Conservation (phyloP, 2,888 invertebrate genomes). For the Drosophila antonietae region DNA sequence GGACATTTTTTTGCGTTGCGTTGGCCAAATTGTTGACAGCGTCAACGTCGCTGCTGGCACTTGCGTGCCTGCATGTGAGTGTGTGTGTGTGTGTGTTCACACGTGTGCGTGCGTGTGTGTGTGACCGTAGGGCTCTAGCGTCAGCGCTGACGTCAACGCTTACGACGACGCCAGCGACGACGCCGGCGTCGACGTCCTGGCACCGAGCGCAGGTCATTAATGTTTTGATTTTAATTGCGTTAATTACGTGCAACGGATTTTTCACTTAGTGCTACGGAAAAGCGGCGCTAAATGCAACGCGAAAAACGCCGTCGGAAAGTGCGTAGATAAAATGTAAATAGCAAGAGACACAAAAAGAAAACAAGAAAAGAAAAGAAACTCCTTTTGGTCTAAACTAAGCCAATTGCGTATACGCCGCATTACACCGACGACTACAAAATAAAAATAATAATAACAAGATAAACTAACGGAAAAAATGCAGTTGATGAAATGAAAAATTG, state of each 20-base stretch:
- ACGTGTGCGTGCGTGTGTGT: conserved; percentile 6
- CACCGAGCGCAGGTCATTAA: conserved; percentile 80
- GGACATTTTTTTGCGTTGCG: conserved; percentile 7
- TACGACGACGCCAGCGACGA: conserved; percentile 33
- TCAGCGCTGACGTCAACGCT: conserved; percentile 41
- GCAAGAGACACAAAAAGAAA: background rate
- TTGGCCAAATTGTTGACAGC: conserved; percentile 15
- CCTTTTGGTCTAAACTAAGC: background rate
- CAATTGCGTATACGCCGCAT: conserved; percentile 34
- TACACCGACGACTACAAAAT: conserved; percentile 2
- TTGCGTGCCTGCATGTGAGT: conserved; percentile 3
- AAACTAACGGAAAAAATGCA: conserved; percentile 1
- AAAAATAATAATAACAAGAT: background rate
- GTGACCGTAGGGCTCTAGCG: conserved; percentile 24
- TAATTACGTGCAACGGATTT: conserved; percentile 84
- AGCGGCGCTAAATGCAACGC: conserved; percentile 25
- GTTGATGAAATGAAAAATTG: conserved; percentile 23
- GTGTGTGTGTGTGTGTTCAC: conserved; percentile 9
- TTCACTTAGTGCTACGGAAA: conserved; percentile 63
- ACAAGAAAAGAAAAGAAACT: background rate
- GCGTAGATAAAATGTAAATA: background rate
- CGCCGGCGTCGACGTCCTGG: conserved; percentile 52
- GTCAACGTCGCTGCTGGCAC: conserved; percentile 19
- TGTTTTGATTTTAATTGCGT: conserved; percentile 85
- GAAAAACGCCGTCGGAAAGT: conserved; percentile 55